Evolutionary conservation across 2,797 vertebrate genomes (phyloP), one percentile per base, ranked within the genome.

Genomic region (Muraenolepis orangiensis): DNA sequence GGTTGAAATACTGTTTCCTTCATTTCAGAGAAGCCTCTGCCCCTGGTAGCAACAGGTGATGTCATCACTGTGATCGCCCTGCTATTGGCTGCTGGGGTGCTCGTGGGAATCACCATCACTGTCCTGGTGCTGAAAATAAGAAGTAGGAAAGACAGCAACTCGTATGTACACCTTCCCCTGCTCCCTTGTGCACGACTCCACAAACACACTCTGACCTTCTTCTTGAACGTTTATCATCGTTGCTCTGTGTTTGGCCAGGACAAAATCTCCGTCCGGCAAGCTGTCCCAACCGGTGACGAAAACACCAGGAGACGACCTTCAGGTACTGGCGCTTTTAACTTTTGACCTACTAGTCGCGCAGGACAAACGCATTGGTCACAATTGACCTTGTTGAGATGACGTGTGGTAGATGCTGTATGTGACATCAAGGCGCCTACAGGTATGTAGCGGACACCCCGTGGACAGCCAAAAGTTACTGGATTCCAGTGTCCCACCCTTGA

Each of bases 1-100:
- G 23, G 23, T 67, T 31, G 57, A 2, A 61, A 3, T 74, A 23
- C 71, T 31, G 73, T 51, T 78, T 61, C 85, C 69, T 75, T 74
- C 72, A 69, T 72, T 82, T 6, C 87, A 98, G 96, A 97, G 78
- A 96, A 96, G 73, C 95, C 95, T 0, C 84, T 94, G 66, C 94
- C 94, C 8, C 94, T 93, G 86, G 91, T 93, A 0, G 90, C 91
- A 4, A 87, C 94, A 0, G 90, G 94, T 79, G 94, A 94, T 64
- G 82, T 94, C 42, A 91, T 95, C 71, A 93, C 94, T 0, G 92
- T 97, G 32, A 85, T 96, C 16, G 95, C 95, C 66, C 91, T 94
- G 3, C 84, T 94, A 26, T 64, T 95, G 32, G 93, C 94, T 23
- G 82, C 94, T 0, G 91, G 85, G 71, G 91, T 96, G 74, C 91